Percentiles rank a stretch among this genome's conserved stretches.
Evolutionary conservation across 2,113 vertebrate genomes (phyloP).

Genomic region (Halichoeres trimaculatus): DNA sequence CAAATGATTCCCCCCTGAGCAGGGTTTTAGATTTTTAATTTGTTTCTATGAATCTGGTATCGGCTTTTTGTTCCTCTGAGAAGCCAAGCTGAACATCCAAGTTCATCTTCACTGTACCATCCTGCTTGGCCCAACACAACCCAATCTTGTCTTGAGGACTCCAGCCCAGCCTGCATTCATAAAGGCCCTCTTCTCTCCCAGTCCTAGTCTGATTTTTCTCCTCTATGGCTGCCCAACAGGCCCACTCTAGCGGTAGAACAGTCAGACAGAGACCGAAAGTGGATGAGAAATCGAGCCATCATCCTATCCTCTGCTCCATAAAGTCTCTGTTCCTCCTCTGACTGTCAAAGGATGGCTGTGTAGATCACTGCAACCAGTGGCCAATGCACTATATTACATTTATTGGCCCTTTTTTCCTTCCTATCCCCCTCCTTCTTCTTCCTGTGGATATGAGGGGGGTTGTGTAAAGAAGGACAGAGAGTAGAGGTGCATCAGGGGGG

Average conservation of each 20-base stretch:
- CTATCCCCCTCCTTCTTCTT: conserved; percentile 43
- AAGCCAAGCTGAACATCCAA: conserved; percentile 40
- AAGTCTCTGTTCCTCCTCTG: conserved; percentile 77
- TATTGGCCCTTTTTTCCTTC: conserved; percentile 68
- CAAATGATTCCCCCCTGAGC: conserved; percentile 53
- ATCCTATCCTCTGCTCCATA: conserved; percentile 80
- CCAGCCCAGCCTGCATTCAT: conserved; percentile 36
- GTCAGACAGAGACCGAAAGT: conserved; percentile 59
- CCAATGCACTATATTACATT: conserved; percentile 82
- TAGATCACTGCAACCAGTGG: conserved; percentile 78
- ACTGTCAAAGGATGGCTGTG: conserved; percentile 76
- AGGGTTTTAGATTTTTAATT: conserved; percentile 60
- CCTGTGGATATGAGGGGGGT: conserved; percentile 41
- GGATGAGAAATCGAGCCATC: conserved; percentile 81
- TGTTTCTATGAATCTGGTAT: conserved; percentile 54
- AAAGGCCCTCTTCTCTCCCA: conserved; percentile 20
- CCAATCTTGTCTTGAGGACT: conserved; percentile 34
- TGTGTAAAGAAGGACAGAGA: conserved; percentile 59
- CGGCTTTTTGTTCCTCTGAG: conserved; percentile 46
- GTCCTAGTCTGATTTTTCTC: conserved; percentile 51
- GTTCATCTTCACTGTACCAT: conserved; percentile 22
- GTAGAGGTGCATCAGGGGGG: conserved; percentile 53
- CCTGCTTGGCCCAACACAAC: conserved; percentile 32
- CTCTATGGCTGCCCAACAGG: conserved; percentile 39
- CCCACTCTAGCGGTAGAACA: conserved; percentile 54